Evolutionary conservation across 2,113 vertebrate genomes (phyloP).

Genomic region (Myrmecobius fasciatus): DNA sequence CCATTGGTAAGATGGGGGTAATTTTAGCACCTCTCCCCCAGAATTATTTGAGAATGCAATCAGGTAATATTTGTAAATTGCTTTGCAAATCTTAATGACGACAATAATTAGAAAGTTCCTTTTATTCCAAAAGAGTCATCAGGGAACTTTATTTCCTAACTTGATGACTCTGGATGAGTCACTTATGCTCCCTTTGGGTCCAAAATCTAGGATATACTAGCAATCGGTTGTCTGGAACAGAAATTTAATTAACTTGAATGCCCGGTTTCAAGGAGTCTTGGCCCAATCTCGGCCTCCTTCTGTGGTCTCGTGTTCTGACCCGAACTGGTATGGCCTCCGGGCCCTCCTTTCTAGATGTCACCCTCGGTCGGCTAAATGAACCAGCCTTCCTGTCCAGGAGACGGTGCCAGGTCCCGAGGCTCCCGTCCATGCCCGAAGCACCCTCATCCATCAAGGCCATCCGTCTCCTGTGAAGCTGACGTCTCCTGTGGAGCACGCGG

Average conservation of each 20-base stretch:
- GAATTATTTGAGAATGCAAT: neutral
- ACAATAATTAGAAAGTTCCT: neutral
- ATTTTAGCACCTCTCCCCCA: neutral
- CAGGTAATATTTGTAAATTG: neutral
- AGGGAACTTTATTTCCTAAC: neutral
- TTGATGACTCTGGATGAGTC: too few relatives aligned
- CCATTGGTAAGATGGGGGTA: neutral
- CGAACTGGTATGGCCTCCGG: neutral
- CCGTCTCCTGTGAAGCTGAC: accelerated
- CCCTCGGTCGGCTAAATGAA: neutral
- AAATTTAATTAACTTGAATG: neutral
- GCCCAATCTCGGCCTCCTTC: too few relatives aligned
- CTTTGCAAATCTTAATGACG: neutral
- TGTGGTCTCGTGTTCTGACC: neutral
- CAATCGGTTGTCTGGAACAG: neutral
- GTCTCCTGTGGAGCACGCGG: neutral
- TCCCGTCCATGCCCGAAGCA: accelerated
- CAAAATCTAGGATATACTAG: neutral
- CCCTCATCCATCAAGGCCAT: accelerated
- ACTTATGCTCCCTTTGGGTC: neutral
- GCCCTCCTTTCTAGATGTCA: neutral
- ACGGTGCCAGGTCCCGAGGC: neutral
- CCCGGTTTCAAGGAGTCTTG: neutral
- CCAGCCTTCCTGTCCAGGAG: neutral
- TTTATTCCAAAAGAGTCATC: neutral